These are phyloP conservation scores for Drosophila acutilabella DNA, from an alignment of 2,888 invertebrate genomes.

Conservation along the genomic window DNA sequence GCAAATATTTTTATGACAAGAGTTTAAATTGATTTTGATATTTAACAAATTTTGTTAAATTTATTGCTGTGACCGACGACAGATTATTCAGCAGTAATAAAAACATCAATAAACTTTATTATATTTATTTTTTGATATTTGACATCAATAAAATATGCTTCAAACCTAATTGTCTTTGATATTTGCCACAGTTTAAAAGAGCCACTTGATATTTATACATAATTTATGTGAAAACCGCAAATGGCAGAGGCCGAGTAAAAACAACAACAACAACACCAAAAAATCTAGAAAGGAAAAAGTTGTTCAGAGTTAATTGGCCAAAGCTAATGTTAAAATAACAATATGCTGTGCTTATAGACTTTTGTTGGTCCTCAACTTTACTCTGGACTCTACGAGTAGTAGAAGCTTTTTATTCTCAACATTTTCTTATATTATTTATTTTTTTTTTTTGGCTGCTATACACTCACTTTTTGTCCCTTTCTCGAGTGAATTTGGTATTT, in stretches of 20 bases:
- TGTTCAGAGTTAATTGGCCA: constrained; percentile 45
- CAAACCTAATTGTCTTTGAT: constrained; percentile 4
- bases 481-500: constrained; percentile 8
- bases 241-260: not conserved
- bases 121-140: not conserved
- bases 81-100: not conserved
- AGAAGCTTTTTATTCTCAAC: not conserved
- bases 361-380: constrained; percentile 10
- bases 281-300: constrained; percentile 5
- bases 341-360: constrained; percentile 14
- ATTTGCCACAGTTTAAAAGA: constrained; percentile 19
- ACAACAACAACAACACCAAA: not conserved
- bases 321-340: constrained; percentile 47
- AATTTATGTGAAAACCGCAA: constrained; percentile 5
- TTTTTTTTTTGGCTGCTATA: not conserved
- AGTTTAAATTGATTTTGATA: no score
- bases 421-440: not conserved
- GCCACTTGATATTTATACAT: constrained; percentile 3
- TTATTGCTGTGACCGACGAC: not conserved
- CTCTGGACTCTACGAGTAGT: not conserved
- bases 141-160: constrained; percentile 23
- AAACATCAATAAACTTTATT: not conserved
- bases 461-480: constrained; percentile 1
- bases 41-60: no score
- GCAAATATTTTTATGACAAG: no score